Percentiles rank a stretch among this genome's conserved stretches.
Evolutionary conservation across 2,888 invertebrate species (phyloP).

Genomic region (Venusia cambrica): DNA sequence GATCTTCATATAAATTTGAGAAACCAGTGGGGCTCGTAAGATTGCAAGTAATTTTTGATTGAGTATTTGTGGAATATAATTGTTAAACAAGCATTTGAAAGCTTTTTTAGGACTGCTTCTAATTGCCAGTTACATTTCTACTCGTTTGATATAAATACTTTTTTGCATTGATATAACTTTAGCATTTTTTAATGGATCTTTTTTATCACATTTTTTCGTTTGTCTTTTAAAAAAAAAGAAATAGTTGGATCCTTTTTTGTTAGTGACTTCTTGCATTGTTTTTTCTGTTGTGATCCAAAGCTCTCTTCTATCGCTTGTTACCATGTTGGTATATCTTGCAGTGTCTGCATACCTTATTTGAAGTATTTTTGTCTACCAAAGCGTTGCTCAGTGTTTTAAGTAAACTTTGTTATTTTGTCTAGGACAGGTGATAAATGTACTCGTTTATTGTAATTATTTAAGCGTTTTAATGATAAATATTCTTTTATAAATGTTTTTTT

Average conservation of each 20-base stretch:
- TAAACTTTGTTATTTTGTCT: slow-evolving; percentile 36
- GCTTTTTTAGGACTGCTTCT: slow-evolving; percentile 1
- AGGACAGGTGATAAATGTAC: slow-evolving; percentile 40
- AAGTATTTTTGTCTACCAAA: slow-evolving; percentile 61
- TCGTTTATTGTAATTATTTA: slow-evolving; percentile 38
- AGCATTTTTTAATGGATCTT: too few relatives aligned
- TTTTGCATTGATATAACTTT: too few relatives aligned
- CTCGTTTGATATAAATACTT: slow-evolving; percentile 4
- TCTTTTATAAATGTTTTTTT: slow-evolving; percentile 14
- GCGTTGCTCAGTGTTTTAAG: slow-evolving; percentile 57
- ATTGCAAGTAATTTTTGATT: not conserved
- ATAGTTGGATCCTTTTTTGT: slow-evolving; percentile 4
- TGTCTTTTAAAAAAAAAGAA: too few relatives aligned
- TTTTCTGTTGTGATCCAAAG: slow-evolving; percentile 8
- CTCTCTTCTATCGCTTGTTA: slow-evolving; percentile 59
- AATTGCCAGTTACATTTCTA: slow-evolving; percentile 15
- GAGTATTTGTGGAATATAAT: slow-evolving; percentile 12
- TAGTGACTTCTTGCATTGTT: slow-evolving; percentile 6
- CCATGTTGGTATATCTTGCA: slow-evolving; percentile 36
- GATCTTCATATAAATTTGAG: too few relatives aligned
- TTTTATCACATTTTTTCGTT: too few relatives aligned
- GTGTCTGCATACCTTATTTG: slow-evolving; percentile 23
- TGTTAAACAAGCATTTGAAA: slow-evolving; percentile 5
- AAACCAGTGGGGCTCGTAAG: too few relatives aligned
- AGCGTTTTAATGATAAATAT: slow-evolving; percentile 49